phyloP scores from a whole-genome alignment of 2,888 invertebrate genomes.

The Eristalis pertinax region DNA sequence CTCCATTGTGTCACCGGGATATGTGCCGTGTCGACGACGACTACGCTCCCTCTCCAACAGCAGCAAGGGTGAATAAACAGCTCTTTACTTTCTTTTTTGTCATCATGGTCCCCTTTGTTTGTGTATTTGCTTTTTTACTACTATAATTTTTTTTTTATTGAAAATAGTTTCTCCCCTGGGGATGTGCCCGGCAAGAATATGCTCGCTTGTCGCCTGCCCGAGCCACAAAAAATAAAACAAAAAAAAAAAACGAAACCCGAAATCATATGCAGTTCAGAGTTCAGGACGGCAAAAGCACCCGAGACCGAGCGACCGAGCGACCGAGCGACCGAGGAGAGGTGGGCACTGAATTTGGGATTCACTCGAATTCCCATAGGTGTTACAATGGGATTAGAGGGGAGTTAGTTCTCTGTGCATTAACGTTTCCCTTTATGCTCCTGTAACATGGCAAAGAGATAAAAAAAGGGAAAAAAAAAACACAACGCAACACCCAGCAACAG shows the following conservation, averaged over 20 bases:
- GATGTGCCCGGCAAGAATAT: slow-evolving; percentile 38
- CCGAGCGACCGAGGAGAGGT: slow-evolving; percentile 25
- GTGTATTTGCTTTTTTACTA: slow-evolving; percentile 41
- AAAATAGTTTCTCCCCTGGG: slow-evolving; percentile 63
- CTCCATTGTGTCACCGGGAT: slow-evolving; percentile 4
- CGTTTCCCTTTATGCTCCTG: slow-evolving; percentile 57
- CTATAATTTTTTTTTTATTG: slow-evolving; percentile 51
- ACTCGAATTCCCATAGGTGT: slow-evolving; percentile 68
- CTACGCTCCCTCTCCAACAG: background rate
- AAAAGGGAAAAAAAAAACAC: background rate
- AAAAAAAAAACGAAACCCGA: slow-evolving; percentile 44
- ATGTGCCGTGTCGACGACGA: background rate
- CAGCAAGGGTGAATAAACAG: slow-evolving; percentile 38
- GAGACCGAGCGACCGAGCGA: too few species aligned
- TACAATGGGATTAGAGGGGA: slow-evolving; percentile 65
- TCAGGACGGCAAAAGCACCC: slow-evolving; percentile 34
- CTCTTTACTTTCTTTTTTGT: slow-evolving; percentile 20
- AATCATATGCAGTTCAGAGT: slow-evolving; percentile 66
- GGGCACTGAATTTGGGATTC: slow-evolving; percentile 56
- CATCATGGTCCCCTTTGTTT: background rate
- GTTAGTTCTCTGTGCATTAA: slow-evolving; percentile 65
- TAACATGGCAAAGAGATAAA: slow-evolving; percentile 44
- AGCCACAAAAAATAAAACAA: slow-evolving; percentile 10
- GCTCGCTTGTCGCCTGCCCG: slow-evolving; percentile 19
- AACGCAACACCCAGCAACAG: slow-evolving; percentile 40